Evolutionary conservation across 2,113 vertebrate species (phyloP).

Genomic region (Scopus umbretta): DNA sequence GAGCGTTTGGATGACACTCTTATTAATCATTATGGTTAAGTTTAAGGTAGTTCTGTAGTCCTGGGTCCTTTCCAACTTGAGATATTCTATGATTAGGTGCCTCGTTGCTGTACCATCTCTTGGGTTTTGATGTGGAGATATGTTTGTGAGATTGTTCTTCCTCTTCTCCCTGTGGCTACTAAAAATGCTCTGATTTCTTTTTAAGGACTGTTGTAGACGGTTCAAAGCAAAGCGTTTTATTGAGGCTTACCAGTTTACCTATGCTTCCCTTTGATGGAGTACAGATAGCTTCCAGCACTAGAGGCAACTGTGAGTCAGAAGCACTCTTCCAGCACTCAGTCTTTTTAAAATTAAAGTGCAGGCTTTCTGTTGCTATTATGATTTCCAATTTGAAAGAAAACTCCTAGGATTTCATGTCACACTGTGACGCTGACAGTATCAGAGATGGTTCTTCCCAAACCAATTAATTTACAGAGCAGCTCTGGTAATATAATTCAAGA

Average conservation of each 20-base stretch:
- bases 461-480: background rate
- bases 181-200: background rate
- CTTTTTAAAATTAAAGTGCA: background rate
- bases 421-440: background rate
- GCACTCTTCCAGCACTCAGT: background rate
- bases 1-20: rapidly evolving
- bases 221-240: background rate
- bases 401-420: background rate
- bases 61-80: background rate
- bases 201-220: background rate
- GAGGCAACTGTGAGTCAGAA: background rate
- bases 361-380: background rate
- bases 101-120: background rate
- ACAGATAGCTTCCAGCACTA: background rate
- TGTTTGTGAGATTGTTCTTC: background rate
- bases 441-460: background rate
- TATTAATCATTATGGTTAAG: background rate
- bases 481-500: background rate
- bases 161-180: background rate
- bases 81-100: background rate
- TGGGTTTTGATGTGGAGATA: background rate
- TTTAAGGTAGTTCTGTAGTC: background rate
- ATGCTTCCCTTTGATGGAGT: background rate
- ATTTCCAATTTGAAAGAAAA: background rate
- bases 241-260: background rate